Evolutionary conservation across 2,797 vertebrate species (phyloP).

Genomic region (Bradypus variegatus): DNA sequence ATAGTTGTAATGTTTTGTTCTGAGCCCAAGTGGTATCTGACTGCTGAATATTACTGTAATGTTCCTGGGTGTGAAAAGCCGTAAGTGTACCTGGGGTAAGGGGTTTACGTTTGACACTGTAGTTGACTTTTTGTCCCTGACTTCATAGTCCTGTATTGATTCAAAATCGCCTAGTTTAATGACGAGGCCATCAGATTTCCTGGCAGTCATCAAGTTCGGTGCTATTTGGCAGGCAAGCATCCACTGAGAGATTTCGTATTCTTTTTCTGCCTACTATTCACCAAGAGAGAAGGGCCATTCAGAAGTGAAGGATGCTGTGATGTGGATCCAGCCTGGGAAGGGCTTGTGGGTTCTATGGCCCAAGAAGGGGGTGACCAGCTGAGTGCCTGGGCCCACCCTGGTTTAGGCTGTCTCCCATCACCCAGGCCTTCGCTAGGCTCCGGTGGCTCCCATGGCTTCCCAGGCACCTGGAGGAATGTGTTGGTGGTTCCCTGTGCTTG

Average conservation of each 20-base stretch:
- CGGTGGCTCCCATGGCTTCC: not conserved
- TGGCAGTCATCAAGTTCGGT: not conserved
- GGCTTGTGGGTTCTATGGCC: not conserved
- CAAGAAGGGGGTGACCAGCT: not conserved
- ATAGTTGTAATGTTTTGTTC: not conserved
- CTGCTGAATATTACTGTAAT: not conserved
- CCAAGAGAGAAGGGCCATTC: constrained; percentile 19
- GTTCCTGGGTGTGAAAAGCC: not conserved
- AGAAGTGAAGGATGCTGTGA: not conserved
- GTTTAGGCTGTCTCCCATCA: not conserved
- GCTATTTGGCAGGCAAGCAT: constrained; percentile 38
- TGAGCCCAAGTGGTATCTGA: not conserved
- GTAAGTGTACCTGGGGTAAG: not conserved
- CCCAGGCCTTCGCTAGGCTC: not conserved
- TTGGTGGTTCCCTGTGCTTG: not conserved
- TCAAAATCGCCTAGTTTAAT: constrained; percentile 20
- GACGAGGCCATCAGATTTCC: constrained; percentile 27
- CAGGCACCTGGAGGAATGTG: not conserved
- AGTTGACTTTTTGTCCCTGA: constrained; percentile 34
- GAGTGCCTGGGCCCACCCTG: not conserved
- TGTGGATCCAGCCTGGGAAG: not conserved
- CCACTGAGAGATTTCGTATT: not conserved
- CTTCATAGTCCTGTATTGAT: constrained; percentile 26
- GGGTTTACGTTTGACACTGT: constrained; percentile 23
- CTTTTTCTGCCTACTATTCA: constrained; percentile 5